Base-by-base conservation (phyloP, 2,888 invertebrate genomes). In the Eurytoma adleriae region DNA sequence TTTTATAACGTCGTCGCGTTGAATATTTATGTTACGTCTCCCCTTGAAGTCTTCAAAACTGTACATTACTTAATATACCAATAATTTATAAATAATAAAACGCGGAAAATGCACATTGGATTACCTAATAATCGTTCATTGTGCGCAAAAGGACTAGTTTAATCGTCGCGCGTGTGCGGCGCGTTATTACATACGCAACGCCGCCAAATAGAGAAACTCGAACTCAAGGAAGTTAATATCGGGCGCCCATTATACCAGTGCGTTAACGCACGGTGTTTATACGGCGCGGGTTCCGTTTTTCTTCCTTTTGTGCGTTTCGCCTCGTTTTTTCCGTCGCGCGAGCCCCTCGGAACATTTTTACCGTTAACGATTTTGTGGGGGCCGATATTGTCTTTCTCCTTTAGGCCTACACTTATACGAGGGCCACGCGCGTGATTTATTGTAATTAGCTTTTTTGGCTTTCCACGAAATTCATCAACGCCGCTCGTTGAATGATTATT, bases 121-220 rank as follows among this genome's bases (percentile, higher is more conserved):
- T 74, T 79, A 69, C n/a, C 64, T 73, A 79, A 79, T 79, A 74
- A 40, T 40, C 40, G 64, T 40, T 18, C 20, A 40, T 54, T 57
- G 59, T 18, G 12, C 72, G 50, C 73, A 27, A 40, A 40, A 73
- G 56, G 73, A 40, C 68, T 62, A 20, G 30, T 56, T 71, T 30
- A 59, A 73, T 61, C 57, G 70, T 13, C 20, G n/a, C n/a, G 59
- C 57, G 40, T 61, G 30, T 12, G 18, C 64, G 5, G n/a, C 7
- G 10, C 20, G 59, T 72, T 73, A 73, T 69, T 68, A 68, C 40
- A 40, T 54, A 72, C 61, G 68, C 66, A 71, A 71, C 50, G 54
- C 14, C 57, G 52, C 74, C 80, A 73, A 77, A 77, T 77, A 64
- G 70, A 69, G 77, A 80, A 73, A 80, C 77, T 77, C 72, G 62